These are phyloP conservation scores for Oncorhynchus nerka DNA, from an alignment of 2,113 vertebrate species.

Conservation along the genomic window DNA sequence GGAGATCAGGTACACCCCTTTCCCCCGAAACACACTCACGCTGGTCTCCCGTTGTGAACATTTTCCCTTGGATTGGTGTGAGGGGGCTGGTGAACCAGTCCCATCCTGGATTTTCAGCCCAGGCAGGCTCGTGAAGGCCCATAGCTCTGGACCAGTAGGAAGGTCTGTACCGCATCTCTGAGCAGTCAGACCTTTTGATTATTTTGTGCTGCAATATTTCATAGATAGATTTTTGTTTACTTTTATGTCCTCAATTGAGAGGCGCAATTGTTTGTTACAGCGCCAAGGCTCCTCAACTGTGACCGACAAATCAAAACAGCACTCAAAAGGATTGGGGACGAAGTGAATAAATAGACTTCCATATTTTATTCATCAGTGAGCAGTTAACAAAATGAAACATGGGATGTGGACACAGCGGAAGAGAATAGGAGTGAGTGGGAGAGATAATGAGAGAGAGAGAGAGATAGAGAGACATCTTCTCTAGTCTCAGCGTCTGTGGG, in stretches of 20 bases:
- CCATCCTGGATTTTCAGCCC: too few relatives aligned
- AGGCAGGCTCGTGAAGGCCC: too few relatives aligned
- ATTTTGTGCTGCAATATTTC: constrained; percentile 9
- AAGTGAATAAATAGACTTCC: constrained; percentile 5
- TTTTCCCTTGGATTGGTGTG: too few relatives aligned
- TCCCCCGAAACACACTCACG: too few relatives aligned
- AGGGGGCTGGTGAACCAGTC: too few relatives aligned
- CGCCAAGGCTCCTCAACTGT: constrained; percentile 11
- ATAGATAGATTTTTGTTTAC: not conserved
- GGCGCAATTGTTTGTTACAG: constrained; percentile 4
- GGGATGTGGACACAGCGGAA: not conserved
- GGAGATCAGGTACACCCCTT: too few relatives aligned
- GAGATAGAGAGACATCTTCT: not conserved
- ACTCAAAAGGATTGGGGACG: not conserved
- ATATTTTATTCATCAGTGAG: constrained; percentile 16
- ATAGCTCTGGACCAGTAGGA: too few relatives aligned
- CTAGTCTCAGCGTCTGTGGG: not conserved
- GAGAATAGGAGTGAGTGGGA: not conserved
- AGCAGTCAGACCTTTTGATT: not conserved
- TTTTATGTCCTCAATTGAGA: not conserved
- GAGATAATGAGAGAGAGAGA: not conserved
- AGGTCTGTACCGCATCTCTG: too few relatives aligned
- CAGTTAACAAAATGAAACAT: constrained; percentile 14
- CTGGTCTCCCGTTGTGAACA: too few relatives aligned
- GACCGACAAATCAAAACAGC: constrained; percentile 10